phyloP scores from a whole-genome alignment of 2,797 vertebrate species.

The Alauda arvensis region DNA sequence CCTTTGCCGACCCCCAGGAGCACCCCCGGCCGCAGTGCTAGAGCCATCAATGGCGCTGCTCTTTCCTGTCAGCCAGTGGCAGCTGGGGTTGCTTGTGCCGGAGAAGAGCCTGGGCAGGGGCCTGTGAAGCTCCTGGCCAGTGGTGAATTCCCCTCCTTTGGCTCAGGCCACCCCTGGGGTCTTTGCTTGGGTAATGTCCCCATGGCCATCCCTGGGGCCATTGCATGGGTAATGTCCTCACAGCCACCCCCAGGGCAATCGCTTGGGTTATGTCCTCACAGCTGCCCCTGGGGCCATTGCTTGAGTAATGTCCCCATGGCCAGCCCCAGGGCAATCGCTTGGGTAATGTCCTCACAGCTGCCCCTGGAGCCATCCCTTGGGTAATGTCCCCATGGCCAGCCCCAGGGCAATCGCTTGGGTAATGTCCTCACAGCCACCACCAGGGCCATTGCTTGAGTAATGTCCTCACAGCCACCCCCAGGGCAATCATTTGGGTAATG shows the following conservation, averaged over 20 bases:
- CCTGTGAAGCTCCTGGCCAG: neutral
- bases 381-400: neutral
- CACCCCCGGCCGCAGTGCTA: accelerated
- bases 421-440: too few relatives aligned
- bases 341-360: too few relatives aligned
- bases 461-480: neutral
- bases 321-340: too few relatives aligned
- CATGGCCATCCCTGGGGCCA: accelerated
- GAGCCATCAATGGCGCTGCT: accelerated
- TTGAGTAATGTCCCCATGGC: too few relatives aligned
- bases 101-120: neutral
- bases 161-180: too few relatives aligned
- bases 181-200: too few relatives aligned
- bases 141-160: neutral
- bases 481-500: too few relatives aligned
- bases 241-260: too few relatives aligned
- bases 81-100: neutral
- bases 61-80: neutral
- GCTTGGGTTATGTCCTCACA: too few relatives aligned
- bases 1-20: accelerated
- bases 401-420: accelerated
- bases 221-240: neutral
- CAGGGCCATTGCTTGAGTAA: accelerated
- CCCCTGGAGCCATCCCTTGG: neutral
- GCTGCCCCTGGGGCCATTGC: too few relatives aligned